Percentiles rank a stretch among this genome's conserved stretches.
Evolutionary conservation across 2,888 invertebrate genomes (phyloP).

Genomic region (Silvanus unidentatus): DNA sequence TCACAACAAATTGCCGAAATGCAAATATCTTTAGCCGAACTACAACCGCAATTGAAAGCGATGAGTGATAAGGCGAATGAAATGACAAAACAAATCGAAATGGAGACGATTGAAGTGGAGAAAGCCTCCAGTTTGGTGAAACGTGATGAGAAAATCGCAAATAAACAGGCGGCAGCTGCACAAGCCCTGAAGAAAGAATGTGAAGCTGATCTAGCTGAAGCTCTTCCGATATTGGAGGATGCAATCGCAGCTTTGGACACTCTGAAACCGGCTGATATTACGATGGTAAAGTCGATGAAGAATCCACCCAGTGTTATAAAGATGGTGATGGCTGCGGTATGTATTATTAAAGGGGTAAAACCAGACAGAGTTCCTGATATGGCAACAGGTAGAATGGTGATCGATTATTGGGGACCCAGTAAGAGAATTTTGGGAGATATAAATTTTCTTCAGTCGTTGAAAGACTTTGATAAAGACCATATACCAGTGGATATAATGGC

Average conservation of each 20-base stretch:
- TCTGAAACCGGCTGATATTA: conserved; percentile 77
- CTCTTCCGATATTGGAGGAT: conserved; percentile 75
- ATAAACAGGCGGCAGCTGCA: conserved; percentile 78
- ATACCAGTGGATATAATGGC: conserved; percentile 67
- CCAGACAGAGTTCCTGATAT: conserved; percentile 74
- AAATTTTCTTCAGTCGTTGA: conserved; percentile 66
- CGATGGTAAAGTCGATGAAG: conserved; percentile 83
- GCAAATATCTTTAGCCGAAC: conserved; percentile 66
- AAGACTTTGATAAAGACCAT: conserved; percentile 80
- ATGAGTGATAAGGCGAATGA: conserved; percentile 67
- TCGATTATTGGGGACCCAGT: conserved; percentile 83
- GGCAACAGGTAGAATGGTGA: conserved; percentile 58
- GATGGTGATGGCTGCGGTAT: conserved; percentile 85
- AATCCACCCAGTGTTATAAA: conserved; percentile 79
- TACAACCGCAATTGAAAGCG: conserved; percentile 68
- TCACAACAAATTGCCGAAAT: conserved; percentile 70
- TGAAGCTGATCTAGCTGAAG: conserved; percentile 85
- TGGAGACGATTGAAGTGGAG: conserved; percentile 70
- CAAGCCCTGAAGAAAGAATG: conserved; percentile 82
- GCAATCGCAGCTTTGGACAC: conserved; percentile 73
- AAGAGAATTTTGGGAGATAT: conserved; percentile 76
- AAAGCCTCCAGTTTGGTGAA: conserved; percentile 72
- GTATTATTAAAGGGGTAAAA: conserved; percentile 74
- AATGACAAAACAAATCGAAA: conserved; percentile 72
- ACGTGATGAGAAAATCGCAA: conserved; percentile 82